These are phyloP conservation scores for Alligator mississippiensis DNA, from an alignment of 2,113 vertebrate genomes.

Conservation along the genomic window DNA sequence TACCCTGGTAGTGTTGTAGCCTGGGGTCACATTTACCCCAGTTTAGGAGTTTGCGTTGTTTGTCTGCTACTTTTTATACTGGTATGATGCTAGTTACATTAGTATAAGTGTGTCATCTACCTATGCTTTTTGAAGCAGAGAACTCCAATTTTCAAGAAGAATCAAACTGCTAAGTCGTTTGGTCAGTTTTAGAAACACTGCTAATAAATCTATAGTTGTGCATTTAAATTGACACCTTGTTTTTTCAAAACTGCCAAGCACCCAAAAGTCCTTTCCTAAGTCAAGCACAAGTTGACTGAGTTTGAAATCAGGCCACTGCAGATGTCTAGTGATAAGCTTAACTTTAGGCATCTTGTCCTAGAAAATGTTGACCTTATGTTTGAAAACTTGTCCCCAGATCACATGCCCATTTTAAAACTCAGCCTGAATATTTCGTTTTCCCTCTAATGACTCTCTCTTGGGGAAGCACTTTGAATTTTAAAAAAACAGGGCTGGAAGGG, in stretches of 20 bases:
- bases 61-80: too few species aligned
- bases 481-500: too few species aligned
- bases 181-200: background rate
- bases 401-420: background rate
- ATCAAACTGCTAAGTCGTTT: background rate
- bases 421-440: background rate
- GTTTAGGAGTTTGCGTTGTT: too few species aligned
- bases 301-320: background rate
- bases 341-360: background rate
- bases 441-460: background rate
- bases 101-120: too few species aligned
- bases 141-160: background rate
- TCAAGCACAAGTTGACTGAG: background rate
- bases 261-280: background rate
- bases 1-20: too few species aligned
- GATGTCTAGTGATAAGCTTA: background rate
- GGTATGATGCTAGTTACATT: too few species aligned
- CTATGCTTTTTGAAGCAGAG: background rate
- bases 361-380: background rate
- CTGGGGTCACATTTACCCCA: too few species aligned
- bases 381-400: background rate
- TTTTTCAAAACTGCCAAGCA: background rate
- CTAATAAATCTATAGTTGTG: background rate
- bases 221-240: background rate
- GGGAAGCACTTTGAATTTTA: background rate